These are phyloP conservation scores for Drosophila meridiana DNA, from an alignment of 2,888 invertebrate genomes.

Conservation along the genomic window DNA sequence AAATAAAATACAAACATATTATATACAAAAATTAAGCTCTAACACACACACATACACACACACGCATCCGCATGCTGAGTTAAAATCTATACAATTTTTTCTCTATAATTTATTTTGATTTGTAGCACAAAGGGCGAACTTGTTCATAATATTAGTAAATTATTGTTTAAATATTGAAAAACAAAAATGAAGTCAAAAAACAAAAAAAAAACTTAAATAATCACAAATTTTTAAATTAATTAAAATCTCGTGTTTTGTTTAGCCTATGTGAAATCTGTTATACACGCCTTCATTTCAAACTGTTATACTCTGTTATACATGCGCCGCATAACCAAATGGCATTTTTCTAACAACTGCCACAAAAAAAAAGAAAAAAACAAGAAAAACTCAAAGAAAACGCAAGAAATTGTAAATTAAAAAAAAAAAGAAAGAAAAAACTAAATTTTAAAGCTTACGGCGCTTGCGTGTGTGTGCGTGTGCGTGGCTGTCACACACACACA, in stretches of 20 bases:
- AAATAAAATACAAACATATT: slow-evolving; percentile 24
- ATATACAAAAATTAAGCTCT: slow-evolving; percentile 46
- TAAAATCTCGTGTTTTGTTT: slow-evolving; percentile 18
- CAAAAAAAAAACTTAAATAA: slow-evolving; percentile 15
- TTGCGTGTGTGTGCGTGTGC: slow-evolving; percentile 7
- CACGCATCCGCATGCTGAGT: slow-evolving; percentile 50
- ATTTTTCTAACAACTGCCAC: slow-evolving; percentile 65
- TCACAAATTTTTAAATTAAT: slow-evolving; percentile 10
- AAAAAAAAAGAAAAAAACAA: slow-evolving; percentile 23
- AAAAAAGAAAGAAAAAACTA: background rate
- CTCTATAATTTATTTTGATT: slow-evolving; percentile 42
- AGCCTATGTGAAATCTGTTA: slow-evolving; percentile 24
- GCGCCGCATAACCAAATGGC: slow-evolving; percentile 50
- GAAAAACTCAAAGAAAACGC: background rate
- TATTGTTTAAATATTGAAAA: slow-evolving; percentile 52
- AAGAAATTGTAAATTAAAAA: slow-evolving; percentile 48
- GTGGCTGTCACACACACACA: slow-evolving; percentile 13
- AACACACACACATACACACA: slow-evolving; percentile 40
- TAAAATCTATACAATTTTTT: slow-evolving; percentile 17
- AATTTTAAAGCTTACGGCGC: slow-evolving; percentile 21
- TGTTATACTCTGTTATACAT: slow-evolving; percentile 56
- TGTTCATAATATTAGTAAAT: slow-evolving; percentile 68
- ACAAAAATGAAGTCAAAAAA: slow-evolving; percentile 35
- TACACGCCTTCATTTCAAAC: slow-evolving; percentile 32
- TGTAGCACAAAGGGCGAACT: slow-evolving; percentile 32